These are phyloP conservation scores for Hexactinellida sp. DNA, from an alignment of 37 sponge, comb jelly and placozoan genomes.

Conservation along the genomic window DNA sequence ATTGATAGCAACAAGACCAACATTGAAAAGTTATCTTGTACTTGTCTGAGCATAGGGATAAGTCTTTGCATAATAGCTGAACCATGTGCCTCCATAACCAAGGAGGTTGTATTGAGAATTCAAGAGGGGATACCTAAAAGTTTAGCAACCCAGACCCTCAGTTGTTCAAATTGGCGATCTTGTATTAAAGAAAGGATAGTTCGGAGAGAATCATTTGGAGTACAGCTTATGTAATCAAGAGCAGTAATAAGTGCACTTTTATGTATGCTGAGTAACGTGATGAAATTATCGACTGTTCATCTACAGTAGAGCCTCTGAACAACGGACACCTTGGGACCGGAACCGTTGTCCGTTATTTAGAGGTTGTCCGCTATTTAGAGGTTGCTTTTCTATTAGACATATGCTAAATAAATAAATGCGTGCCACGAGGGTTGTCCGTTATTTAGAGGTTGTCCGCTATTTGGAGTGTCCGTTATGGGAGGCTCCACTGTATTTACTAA, in stretches of 20 bases:
- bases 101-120: neutral
- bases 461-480: no score
- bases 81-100: slow-evolving; percentile 5
- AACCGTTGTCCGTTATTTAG: no score
- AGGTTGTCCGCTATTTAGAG: no score
- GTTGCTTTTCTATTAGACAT: no score
- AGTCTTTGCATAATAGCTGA: neutral
- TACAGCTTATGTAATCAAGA: neutral
- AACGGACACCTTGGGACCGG: no score
- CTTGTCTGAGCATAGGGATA: neutral
- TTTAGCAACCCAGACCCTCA: neutral
- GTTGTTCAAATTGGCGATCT: neutral
- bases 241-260: neutral
- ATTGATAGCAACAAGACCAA: neutral
- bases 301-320: no score
- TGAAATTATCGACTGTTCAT: no score
- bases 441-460: no score
- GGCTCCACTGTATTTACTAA: no score
- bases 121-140: neutral
- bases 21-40: slow-evolving; percentile 1
- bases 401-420: no score
- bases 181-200: neutral
- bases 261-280: neutral
- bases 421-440: no score
- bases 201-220: neutral